A percentile compares a stretch with the other conserved stretches of the same genome.
Evolutionary conservation across 2,888 invertebrate species (phyloP).

Genomic region (Dolichopus griseipennis): DNA sequence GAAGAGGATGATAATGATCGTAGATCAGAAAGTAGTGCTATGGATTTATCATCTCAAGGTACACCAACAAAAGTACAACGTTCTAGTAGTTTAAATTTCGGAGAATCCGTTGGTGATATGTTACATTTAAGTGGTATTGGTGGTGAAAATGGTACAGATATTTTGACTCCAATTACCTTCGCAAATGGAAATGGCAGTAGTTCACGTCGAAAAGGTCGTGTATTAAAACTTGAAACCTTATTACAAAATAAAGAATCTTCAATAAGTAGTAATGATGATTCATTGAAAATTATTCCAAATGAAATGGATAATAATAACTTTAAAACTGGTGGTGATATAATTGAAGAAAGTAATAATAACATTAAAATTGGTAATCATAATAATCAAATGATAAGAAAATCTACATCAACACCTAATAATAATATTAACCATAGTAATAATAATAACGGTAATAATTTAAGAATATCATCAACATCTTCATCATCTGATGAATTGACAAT

Average conservation of each 20-base stretch:
- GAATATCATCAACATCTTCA: neutral
- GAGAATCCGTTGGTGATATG: neutral
- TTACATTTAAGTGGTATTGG: neutral
- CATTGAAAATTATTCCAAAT: neutral
- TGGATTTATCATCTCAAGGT: conserved; percentile 38
- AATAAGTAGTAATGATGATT: conserved; percentile 8
- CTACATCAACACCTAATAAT: neutral
- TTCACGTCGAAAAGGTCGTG: conserved; percentile 70
- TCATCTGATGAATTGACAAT: neutral
- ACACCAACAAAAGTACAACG: conserved; percentile 34
- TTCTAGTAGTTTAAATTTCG: neutral
- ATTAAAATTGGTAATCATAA: neutral
- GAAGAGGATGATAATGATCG: conserved; percentile 24
- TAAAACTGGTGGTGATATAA: neutral
- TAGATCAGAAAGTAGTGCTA: conserved; percentile 32
- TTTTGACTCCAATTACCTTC: conserved; percentile 26
- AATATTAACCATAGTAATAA: neutral
- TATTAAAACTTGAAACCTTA: conserved; percentile 63
- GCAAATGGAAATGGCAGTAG: conserved; percentile 39
- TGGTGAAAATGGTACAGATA: conserved; percentile 20
- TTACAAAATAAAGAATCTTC: conserved; percentile 29
- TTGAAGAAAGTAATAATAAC: neutral
- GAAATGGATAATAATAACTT: neutral
- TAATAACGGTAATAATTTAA: neutral
- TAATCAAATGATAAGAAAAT: neutral